Conservation (phyloP, 2,888 invertebrate genomes). For the Ichneumoninae sp. region DNA sequence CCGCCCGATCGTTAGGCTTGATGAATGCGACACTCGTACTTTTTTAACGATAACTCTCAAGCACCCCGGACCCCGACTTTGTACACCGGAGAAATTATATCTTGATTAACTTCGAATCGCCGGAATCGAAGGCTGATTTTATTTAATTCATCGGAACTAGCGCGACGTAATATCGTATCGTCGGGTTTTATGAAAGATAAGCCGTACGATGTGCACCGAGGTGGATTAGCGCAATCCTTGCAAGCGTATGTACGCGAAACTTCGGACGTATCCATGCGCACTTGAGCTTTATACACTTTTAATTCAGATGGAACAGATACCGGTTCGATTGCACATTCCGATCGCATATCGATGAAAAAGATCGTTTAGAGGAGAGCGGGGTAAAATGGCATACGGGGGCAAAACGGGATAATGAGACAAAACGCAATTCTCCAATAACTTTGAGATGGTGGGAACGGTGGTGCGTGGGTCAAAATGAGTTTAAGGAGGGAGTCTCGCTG, state of each 20-base stretch:
- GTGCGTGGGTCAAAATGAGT: too few relatives aligned
- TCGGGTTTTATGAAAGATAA: background rate
- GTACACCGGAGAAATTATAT: slow-evolving; percentile 43
- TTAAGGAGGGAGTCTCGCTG: too few relatives aligned
- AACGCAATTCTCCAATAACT: too few relatives aligned
- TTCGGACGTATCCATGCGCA: background rate
- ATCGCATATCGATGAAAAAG: background rate
- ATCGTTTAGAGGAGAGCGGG: too few relatives aligned
- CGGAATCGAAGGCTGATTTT: background rate
- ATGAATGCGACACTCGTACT: slow-evolving; percentile 58
- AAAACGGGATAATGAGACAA: too few relatives aligned
- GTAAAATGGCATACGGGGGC: too few relatives aligned
- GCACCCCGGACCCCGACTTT: background rate
- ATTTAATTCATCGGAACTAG: slow-evolving; percentile 1
- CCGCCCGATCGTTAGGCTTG: slow-evolving; percentile 56
- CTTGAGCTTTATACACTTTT: background rate
- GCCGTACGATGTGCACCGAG: background rate
- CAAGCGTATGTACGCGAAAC: background rate
- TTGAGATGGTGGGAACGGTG: too few relatives aligned
- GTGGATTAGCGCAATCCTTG: background rate
- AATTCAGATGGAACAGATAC: background rate
- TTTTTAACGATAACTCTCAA: slow-evolving; percentile 61
- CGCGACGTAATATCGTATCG: background rate
- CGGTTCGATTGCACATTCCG: background rate
- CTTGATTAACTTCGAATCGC: slow-evolving; percentile 19